Conservation (phyloP, 2,797 vertebrate species). For the Sebastes paucispinis region DNA sequence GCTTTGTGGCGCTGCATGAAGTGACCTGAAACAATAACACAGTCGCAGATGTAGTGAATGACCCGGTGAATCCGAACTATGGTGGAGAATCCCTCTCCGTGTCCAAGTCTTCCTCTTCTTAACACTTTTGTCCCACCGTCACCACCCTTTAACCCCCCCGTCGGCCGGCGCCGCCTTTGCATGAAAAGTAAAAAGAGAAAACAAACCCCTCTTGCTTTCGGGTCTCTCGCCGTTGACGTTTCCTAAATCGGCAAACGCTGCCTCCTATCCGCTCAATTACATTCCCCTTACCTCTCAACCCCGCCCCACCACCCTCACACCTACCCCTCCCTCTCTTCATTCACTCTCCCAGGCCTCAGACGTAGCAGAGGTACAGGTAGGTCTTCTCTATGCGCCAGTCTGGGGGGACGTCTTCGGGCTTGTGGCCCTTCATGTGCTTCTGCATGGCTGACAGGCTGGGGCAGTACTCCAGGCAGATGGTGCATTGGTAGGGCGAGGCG, state of each 20-base stretch:
- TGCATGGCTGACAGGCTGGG: slow-evolving; percentile 98
- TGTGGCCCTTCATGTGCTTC: slow-evolving; percentile 99
- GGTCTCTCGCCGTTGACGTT: slow-evolving; percentile 55
- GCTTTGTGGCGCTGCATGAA: slow-evolving; percentile 49
- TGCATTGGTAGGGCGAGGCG: slow-evolving; percentile 98
- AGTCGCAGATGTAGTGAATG: slow-evolving; percentile 74
- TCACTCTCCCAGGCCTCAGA: slow-evolving; percentile 79
- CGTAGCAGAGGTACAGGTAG: slow-evolving; percentile 98
- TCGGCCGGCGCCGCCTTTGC: slow-evolving; percentile 49
- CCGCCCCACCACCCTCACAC: slow-evolving; percentile 39
- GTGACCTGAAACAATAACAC: slow-evolving; percentile 68
- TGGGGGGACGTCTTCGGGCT: slow-evolving; percentile 94
- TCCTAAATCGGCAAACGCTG: slow-evolving; percentile 42
- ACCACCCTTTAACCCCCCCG: slow-evolving; percentile 16
- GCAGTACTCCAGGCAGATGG: slow-evolving; percentile 98
- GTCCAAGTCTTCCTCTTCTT: slow-evolving; percentile 70
- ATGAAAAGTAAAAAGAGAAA: slow-evolving; percentile 62
- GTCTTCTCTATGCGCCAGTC: slow-evolving; percentile 99
- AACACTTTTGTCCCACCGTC: slow-evolving; percentile 40
- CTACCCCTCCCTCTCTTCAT: slow-evolving; percentile 40
- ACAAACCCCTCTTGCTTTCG: slow-evolving; percentile 53
- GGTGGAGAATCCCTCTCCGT: slow-evolving; percentile 64
- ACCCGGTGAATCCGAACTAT: slow-evolving; percentile 79
- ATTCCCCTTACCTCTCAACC: slow-evolving; percentile 55
- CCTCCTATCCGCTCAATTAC: slow-evolving; percentile 49